Conservation (phyloP, 2,888 invertebrate genomes). For the Kryphioiulus occultus region DNA sequence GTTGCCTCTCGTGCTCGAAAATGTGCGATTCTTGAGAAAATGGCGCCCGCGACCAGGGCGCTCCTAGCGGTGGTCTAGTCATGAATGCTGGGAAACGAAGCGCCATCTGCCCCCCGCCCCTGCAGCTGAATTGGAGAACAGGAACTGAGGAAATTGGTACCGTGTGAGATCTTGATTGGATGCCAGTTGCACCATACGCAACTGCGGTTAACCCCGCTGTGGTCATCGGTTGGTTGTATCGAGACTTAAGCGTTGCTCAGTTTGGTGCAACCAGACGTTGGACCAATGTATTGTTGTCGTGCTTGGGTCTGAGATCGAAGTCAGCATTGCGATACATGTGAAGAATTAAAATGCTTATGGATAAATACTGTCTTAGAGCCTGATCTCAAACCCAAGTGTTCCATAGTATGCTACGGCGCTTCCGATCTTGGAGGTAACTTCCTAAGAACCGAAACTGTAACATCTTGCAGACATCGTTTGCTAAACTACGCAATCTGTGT, state of each 20-base stretch:
- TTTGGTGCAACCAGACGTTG: too few relatives aligned
- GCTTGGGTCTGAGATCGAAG: too few relatives aligned
- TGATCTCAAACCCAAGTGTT: not conserved
- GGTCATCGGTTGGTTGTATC: too few relatives aligned
- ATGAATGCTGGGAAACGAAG: not conserved
- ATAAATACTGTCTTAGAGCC: not conserved
- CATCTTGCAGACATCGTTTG: not conserved
- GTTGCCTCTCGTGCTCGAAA: not conserved
- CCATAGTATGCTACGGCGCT: not conserved
- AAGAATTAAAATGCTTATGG: too few relatives aligned
- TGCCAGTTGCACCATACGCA: too few relatives aligned
- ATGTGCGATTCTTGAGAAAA: not conserved
- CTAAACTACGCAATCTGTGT: not conserved
- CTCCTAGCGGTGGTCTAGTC: not conserved
- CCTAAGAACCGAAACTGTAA: not conserved
- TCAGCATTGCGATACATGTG: too few relatives aligned
- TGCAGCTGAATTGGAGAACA: constrained; percentile 13
- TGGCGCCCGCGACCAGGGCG: not conserved
- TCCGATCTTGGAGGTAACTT: not conserved
- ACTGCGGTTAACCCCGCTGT: too few relatives aligned
- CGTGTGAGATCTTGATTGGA: not conserved
- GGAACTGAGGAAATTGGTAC: constrained; percentile 26
- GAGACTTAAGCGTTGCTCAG: too few relatives aligned
- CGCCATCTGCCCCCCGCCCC: not conserved
- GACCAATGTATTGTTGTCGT: not conserved